These are phyloP conservation scores for Amphibalanus amphitrite DNA, from an alignment of 1,140 invertebrate genomes.

Conservation along the genomic window DNA sequence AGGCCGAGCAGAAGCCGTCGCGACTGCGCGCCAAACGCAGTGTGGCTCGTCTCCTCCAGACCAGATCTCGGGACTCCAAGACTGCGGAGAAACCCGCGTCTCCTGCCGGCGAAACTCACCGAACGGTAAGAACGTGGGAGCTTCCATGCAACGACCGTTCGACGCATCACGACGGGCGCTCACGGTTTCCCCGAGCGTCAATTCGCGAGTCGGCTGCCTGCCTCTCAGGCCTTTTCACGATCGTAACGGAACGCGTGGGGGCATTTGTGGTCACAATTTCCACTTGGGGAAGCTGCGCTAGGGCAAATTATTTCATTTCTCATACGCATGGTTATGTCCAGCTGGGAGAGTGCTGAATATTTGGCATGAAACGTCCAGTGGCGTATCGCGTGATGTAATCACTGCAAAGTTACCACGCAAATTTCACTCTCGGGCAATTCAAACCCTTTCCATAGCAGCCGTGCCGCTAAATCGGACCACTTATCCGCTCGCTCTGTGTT, in stretches of 20 bases:
- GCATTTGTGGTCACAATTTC: background rate
- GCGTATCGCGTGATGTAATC: too few species aligned
- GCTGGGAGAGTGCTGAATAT: background rate
- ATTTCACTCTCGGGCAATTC: too few species aligned
- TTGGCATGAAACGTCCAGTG: background rate
- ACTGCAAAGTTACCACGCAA: too few species aligned
- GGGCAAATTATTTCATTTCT: background rate
- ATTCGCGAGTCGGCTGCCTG: background rate
- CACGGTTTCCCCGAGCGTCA: background rate
- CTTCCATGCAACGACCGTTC: background rate
- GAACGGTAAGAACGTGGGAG: background rate
- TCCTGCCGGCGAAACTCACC: background rate
- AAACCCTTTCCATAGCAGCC: background rate
- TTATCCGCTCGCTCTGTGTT: background rate
- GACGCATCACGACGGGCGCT: background rate
- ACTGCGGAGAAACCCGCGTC: background rate
- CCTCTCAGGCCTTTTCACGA: background rate
- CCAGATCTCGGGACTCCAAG: background rate
- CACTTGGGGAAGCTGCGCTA: background rate
- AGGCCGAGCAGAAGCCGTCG: background rate
- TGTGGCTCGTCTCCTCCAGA: background rate
- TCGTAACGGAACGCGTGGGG: too few species aligned
- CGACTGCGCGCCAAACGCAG: background rate
- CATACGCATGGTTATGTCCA: background rate
- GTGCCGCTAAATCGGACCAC: background rate